Base-by-base conservation (phyloP, 2,888 invertebrate genomes). In the Ormyrus rosae region DNA sequence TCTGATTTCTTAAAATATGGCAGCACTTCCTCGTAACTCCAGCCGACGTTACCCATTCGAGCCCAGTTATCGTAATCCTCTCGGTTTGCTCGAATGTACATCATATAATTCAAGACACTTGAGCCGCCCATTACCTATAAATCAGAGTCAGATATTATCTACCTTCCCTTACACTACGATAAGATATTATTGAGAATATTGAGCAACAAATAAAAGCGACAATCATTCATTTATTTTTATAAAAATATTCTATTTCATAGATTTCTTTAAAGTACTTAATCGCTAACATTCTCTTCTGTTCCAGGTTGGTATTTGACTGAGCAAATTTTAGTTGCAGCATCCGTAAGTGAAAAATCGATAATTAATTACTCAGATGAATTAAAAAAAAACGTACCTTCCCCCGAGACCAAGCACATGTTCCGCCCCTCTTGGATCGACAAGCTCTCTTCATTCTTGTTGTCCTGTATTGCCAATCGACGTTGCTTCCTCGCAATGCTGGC, bases 391-490 rank as follows among this genome's bases (percentile, higher is more conserved):
- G 2, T 80, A 92, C 92, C 86, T 93, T 94, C 0, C 95, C 95
- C 78, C 94, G 92, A 50, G 93, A 92, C 94, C 94, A 94, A 8
- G 91, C 86, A 81, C 95, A 95, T 2, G 92, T 92, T 13, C 92
- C 92, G 2, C 92, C 92, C 61, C 92, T 91, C 84, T 93, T 92
- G 0, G 94, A 93, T 67, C 93, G 90, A 84, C 95, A 95, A 0
- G 93, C 92, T 83, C 92, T 87, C 81, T 93, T 91, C 79, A 94
- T 93, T 0, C 94, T 94, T 86, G 94, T 94, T 0, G 95, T 95
- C 70, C 93, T 90, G 88, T 94, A 95, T 84, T 92, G 92, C 95
- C 95, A 96, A 87, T 95, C 95, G 51, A 95, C 93, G 85, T 92
- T 88, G 61, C 87, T 89, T 1, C 81, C 85, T 46, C 84, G 82